phyloP scores from a whole-genome alignment of 2,888 invertebrate genomes.

The Acronicta leporina region DNA sequence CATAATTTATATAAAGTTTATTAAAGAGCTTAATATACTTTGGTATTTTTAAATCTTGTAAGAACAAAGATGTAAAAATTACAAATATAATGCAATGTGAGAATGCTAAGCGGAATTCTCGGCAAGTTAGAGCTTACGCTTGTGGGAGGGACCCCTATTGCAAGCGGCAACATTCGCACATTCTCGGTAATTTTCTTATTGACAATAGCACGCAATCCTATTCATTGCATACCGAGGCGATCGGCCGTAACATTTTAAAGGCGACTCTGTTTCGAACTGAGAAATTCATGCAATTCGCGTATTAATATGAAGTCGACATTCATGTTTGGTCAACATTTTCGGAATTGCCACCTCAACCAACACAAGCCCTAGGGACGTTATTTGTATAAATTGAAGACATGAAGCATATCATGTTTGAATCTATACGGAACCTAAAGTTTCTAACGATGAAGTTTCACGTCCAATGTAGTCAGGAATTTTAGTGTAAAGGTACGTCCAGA shows the following conservation, averaged over 20 bases:
- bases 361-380: background rate
- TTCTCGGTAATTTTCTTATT: slow-evolving; percentile 31
- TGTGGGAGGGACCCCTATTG: slow-evolving; percentile 15
- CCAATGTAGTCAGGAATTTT: slow-evolving; percentile 1
- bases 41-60: background rate
- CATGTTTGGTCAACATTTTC: no score
- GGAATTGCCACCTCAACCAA: background rate
- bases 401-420: slow-evolving; percentile 17
- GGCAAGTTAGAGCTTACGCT: slow-evolving; percentile 9
- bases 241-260: slow-evolving; percentile 16
- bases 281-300: background rate
- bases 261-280: background rate
- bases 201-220: slow-evolving; percentile 35
- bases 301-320: slow-evolving; percentile 6
- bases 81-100: background rate
- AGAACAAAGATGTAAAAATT: background rate
- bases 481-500: slow-evolving; percentile 1
- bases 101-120: background rate
- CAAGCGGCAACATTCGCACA: slow-evolving; percentile 29
- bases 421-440: slow-evolving; percentile 10
- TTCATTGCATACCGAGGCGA: slow-evolving; percentile 14
- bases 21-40: no score
- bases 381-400: slow-evolving; percentile 23
- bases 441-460: slow-evolving; percentile 11
- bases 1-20: no score